Conservation (phyloP, 2,888 invertebrate species). For the Lamproptera curius region DNA sequence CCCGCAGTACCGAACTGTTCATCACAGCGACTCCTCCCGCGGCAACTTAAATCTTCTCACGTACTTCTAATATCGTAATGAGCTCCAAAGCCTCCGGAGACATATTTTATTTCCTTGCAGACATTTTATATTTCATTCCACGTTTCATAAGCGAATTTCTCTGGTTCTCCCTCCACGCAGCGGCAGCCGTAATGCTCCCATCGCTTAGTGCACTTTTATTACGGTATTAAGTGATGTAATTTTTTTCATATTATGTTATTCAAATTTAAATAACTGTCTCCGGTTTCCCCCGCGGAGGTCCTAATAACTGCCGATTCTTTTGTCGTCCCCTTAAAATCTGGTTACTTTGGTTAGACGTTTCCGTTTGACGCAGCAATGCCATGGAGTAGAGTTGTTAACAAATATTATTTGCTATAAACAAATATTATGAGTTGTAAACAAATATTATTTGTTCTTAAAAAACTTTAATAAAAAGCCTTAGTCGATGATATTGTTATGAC, state of each 20-base stretch:
- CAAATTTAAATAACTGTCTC: slow-evolving; percentile 81
- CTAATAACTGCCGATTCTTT: slow-evolving; percentile 68
- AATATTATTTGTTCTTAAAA: too few relatives aligned
- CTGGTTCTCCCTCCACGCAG: slow-evolving; percentile 70
- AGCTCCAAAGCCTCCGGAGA: slow-evolving; percentile 62
- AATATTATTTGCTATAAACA: too few relatives aligned
- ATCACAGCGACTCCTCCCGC: slow-evolving; percentile 42
- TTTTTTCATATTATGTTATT: slow-evolving; percentile 80
- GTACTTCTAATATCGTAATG: slow-evolving; percentile 73
- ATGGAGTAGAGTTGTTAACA: not conserved
- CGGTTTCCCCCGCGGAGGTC: slow-evolving; percentile 69
- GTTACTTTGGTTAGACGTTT: slow-evolving; percentile 69
- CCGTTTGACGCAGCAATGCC: slow-evolving; percentile 44
- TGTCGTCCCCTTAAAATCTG: slow-evolving; percentile 64
- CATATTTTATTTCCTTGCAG: slow-evolving; percentile 72
- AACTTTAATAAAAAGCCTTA: too few relatives aligned
- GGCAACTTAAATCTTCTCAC: slow-evolving; percentile 69
- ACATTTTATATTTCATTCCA: slow-evolving; percentile 77
- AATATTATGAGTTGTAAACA: too few relatives aligned
- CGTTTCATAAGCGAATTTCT: slow-evolving; percentile 75
- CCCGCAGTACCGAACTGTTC: slow-evolving; percentile 15
- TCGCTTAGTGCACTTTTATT: slow-evolving; percentile 80
- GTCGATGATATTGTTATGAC: too few relatives aligned
- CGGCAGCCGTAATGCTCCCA: slow-evolving; percentile 71
- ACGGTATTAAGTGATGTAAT: slow-evolving; percentile 80